A percentile compares a stretch with the other conserved stretches of the same genome.
phyloP scores from a whole-genome alignment of 2,797 vertebrate genomes.

The Oophaga sylvatica region DNA sequence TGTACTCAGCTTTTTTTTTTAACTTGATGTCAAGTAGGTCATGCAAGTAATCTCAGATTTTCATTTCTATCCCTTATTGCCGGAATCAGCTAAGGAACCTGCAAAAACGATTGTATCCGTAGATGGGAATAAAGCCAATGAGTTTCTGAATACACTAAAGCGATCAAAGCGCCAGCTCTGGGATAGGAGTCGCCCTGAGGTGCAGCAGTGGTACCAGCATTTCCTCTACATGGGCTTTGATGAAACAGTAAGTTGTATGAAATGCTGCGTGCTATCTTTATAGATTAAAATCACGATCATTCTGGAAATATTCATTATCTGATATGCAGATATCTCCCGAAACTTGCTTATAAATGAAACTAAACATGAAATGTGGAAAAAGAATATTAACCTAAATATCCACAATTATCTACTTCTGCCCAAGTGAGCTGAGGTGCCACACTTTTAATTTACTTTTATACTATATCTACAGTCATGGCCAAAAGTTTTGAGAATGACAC shows the following conservation, averaged over 20 bases:
- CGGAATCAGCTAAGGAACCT: conserved; percentile 68
- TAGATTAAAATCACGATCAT: not conserved
- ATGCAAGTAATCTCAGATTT: not conserved
- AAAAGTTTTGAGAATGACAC: no score
- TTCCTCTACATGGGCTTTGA: conserved; percentile 91
- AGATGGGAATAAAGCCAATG: conserved; percentile 79
- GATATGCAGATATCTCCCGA: not conserved
- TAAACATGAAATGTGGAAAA: not conserved
- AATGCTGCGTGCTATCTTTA: not conserved
- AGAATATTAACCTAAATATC: not conserved
- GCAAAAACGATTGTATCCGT: conserved; percentile 72
- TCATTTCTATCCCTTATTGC: not conserved
- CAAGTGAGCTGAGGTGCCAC: not conserved
- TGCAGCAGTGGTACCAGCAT: conserved; percentile 95
- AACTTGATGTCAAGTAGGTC: not conserved
- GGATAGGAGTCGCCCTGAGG: conserved; percentile 85
- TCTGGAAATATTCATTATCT: not conserved
- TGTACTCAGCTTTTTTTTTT: no score
- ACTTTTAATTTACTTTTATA: not conserved
- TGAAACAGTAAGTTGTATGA: conserved; percentile 80
- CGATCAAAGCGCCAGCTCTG: conserved; percentile 85
- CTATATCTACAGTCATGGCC: not conserved
- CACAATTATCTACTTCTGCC: not conserved
- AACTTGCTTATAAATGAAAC: not conserved
- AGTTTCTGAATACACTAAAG: conserved; percentile 82